These are phyloP conservation scores for Atractosteus spatula DNA, from an alignment of 2,113 vertebrate genomes.

Conservation along the genomic window DNA sequence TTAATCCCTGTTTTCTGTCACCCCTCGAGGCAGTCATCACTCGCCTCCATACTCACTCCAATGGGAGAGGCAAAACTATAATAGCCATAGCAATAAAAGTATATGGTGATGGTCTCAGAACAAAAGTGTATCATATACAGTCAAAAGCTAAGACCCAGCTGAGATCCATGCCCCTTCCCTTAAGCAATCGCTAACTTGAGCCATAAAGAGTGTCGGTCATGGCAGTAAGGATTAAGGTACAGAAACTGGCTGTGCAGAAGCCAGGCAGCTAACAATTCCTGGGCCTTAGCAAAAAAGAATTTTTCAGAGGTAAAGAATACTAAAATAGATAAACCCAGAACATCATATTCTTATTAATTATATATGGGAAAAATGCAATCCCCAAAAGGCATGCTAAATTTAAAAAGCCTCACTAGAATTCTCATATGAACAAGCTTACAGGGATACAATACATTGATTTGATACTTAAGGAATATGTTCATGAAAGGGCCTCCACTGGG, in stretches of 20 bases:
- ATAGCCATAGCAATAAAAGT: background rate
- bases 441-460: constrained; percentile 31
- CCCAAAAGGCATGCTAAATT: constrained; percentile 52
- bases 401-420: constrained; percentile 53
- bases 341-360: constrained; percentile 56
- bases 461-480: constrained; percentile 62
- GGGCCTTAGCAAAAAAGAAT: too few species aligned
- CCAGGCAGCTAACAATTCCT: background rate
- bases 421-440: constrained; percentile 52
- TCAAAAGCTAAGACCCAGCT: background rate
- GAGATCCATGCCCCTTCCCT: background rate
- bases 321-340: constrained; percentile 47
- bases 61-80: constrained; percentile 13
- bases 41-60: constrained; percentile 40
- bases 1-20: constrained; percentile 55
- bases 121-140: background rate
- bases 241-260: background rate
- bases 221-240: background rate
- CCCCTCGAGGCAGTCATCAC: constrained; percentile 47
- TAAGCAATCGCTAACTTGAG: background rate
- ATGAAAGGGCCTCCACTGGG: constrained; percentile 54
- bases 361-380: constrained; percentile 60
- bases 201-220: background rate
- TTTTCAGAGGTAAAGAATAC: background rate
- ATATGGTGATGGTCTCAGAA: background rate